Percentiles rank a stretch among this genome's conserved stretches.
These are phyloP conservation scores for Antheraea assamensis DNA, from an alignment of 2,888 invertebrate genomes.

Conservation along the genomic window DNA sequence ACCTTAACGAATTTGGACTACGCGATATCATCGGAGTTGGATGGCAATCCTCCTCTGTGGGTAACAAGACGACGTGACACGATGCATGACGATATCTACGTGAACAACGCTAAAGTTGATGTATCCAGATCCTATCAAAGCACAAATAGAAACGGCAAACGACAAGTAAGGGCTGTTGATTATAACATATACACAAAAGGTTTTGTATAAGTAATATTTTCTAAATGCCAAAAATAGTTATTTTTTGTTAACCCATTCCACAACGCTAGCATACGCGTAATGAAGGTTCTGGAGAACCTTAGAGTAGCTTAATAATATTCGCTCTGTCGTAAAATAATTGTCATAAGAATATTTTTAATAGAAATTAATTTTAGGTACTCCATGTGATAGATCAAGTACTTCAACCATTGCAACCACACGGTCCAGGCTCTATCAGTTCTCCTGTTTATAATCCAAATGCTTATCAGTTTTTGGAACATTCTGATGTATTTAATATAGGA, in stretches of 20 bases:
- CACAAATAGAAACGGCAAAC: constrained; percentile 74
- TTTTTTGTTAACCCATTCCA: no score
- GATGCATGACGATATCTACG: constrained; percentile 88
- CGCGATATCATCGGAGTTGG: constrained; percentile 88
- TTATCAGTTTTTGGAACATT: constrained; percentile 89
- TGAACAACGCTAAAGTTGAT: constrained; percentile 92
- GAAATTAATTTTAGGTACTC: constrained; percentile 84
- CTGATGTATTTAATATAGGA: constrained; percentile 88
- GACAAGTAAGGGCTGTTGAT: constrained; percentile 54
- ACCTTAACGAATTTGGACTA: constrained; percentile 86
- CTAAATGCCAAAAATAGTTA: no score
- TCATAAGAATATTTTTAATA: background rate
- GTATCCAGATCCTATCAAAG: constrained; percentile 86
- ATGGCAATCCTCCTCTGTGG: constrained; percentile 93
- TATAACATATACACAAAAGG: background rate
- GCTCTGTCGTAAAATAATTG: background rate
- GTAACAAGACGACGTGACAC: constrained; percentile 85
- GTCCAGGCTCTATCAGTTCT: constrained; percentile 81
- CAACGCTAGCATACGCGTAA: no score
- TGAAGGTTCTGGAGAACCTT: no score
- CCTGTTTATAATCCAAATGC: constrained; percentile 91
- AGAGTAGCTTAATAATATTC: background rate
- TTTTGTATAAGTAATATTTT: no score
- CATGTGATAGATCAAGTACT: constrained; percentile 95
- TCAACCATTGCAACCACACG: constrained; percentile 87